Base-by-base conservation (phyloP, 2,797 vertebrate genomes). In the Sebastes cheni region DNA sequence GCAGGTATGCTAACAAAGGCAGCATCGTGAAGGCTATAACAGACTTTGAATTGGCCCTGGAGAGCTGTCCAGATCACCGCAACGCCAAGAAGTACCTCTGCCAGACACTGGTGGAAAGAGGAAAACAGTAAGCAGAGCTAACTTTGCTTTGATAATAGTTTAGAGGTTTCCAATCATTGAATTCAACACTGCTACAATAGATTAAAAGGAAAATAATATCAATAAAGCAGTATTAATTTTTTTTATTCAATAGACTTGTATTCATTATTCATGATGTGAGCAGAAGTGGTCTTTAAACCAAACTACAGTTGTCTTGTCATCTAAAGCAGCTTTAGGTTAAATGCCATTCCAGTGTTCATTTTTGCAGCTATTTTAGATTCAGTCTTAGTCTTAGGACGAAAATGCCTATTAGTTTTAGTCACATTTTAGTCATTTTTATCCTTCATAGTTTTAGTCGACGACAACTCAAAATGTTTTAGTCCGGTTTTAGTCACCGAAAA, bases 11-110 rank as follows among this genome's bases (percentile, higher is more conserved):
- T 42, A 99, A 97, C 68, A 99, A 98, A 94, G 98, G 98, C 89
- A 97, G 98, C 86, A 93, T 99, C 74, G 90, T 97, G 90, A 99
- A 99, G 95, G 98, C 99, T 2, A 99, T 99, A 66, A 82, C 95
- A 69, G 98, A 99, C 89, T 99, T 99, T 94, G 98, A 99, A 80
- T 84, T 97, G 83, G 98, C 98, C 27, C 90, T 99, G 87, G 94
- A 98, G 90, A 97, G 92, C 89, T 98, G 97, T 84, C 97, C 98
- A 32, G 97, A 97, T 4, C 99, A 99, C 56, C 97, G 98, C 77
- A 99, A 99, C 13, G 98, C 99, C 50, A 98, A 97, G 90, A 99
- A 99, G 90, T 99, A 99, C 77, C 97, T 99, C 61, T 98, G 98
- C 88, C 99, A 99, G 92, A 99, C 98, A 0, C 96, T 99, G 27